phyloP scores from a whole-genome alignment of 2,888 invertebrate genomes.

The Limnephilus lunatus region DNA sequence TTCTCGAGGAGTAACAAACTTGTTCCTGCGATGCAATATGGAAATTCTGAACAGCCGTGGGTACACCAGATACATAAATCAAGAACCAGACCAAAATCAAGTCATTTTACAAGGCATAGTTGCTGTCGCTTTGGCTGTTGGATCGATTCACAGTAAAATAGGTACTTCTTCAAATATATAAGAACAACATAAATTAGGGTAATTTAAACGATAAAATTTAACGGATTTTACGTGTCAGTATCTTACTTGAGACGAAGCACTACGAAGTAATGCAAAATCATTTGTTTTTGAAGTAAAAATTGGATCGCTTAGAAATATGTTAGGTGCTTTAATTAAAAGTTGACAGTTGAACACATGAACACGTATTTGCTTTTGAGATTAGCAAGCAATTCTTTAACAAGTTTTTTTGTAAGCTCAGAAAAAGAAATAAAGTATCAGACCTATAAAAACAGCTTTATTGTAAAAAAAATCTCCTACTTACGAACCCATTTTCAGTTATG shows the following conservation, averaged over 20 bases:
- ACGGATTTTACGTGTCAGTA: background rate
- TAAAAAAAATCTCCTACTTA: too few species aligned
- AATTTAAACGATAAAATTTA: background rate
- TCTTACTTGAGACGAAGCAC: background rate
- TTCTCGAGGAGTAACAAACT: constrained; percentile 24
- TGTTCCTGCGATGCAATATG: constrained; percentile 42
- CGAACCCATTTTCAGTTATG: too few species aligned
- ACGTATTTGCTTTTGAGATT: too few species aligned
- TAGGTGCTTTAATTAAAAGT: too few species aligned
- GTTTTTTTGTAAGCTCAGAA: too few species aligned
- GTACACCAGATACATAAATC: background rate
- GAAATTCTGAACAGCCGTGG: constrained; percentile 13
- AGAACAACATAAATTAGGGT: background rate
- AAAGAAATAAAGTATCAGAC: too few species aligned
- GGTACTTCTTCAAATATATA: background rate
- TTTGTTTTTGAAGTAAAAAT: too few species aligned
- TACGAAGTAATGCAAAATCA: too few species aligned
- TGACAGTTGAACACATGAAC: too few species aligned
- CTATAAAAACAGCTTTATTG: too few species aligned
- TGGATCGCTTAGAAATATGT: too few species aligned
- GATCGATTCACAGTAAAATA: background rate
- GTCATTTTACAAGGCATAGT: background rate
- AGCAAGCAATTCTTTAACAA: too few species aligned
- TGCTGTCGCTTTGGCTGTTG: background rate
- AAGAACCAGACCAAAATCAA: background rate